phyloP scores from a whole-genome alignment of 2,113 vertebrate species.

The Acanthochromis polyacanthus region DNA sequence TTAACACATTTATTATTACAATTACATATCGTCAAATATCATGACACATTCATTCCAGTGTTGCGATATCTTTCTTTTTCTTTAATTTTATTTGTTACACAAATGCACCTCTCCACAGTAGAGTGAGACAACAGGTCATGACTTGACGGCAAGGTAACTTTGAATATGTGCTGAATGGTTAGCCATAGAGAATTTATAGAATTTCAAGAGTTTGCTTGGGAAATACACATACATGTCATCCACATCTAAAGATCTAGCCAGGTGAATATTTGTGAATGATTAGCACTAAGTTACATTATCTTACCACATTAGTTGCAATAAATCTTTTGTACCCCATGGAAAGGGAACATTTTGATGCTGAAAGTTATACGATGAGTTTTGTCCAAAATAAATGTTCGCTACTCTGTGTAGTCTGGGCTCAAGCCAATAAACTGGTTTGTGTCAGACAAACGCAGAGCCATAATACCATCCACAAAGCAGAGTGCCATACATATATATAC shows the following conservation, averaged over 20 bases:
- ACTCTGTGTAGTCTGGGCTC: too few species aligned
- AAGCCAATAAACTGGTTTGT: too few species aligned
- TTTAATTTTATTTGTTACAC: not conserved
- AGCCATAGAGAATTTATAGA: not conserved
- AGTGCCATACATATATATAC: not conserved
- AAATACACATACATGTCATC: not conserved
- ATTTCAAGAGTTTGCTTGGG: not conserved
- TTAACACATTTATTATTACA: not conserved
- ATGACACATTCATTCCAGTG: not conserved
- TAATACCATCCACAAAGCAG: too few species aligned
- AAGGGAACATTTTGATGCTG: not conserved
- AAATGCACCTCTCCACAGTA: not conserved
- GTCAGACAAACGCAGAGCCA: too few species aligned
- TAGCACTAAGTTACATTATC: not conserved
- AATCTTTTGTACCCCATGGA: not conserved
- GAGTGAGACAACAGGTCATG: not conserved
- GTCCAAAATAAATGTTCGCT: too few species aligned
- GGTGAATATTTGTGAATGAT: not conserved
- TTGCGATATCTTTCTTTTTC: not conserved
- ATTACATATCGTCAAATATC: not conserved
- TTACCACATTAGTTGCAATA: not conserved
- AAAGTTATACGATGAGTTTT: too few species aligned
- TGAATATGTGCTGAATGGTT: conserved; percentile 14
- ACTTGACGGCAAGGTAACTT: conserved; percentile 1
- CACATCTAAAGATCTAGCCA: not conserved